phyloP scores from a whole-genome alignment of 1,140 invertebrate genomes.

The Listronotus oregonensis region DNA sequence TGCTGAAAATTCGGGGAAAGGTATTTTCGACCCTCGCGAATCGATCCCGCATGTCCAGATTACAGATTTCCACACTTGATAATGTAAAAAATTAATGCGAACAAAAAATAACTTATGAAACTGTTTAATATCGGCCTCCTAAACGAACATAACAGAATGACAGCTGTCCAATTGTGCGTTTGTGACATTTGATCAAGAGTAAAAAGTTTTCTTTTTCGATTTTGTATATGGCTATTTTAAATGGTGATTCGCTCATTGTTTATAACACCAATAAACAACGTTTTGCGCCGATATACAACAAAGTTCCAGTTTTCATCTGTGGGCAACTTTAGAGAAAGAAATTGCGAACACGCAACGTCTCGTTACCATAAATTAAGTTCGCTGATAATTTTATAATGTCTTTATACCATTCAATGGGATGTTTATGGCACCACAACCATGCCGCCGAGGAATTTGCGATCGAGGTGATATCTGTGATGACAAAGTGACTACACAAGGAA shows the following conservation, averaged over 20 bases:
- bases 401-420: conserved; percentile 32
- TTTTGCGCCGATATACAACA: conserved; percentile 19
- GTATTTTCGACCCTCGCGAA: too few species aligned
- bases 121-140: too few species aligned
- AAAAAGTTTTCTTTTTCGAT: too few species aligned
- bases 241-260: background rate
- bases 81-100: too few species aligned
- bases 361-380: conserved; percentile 37
- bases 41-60: too few species aligned
- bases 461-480: conserved; percentile 11
- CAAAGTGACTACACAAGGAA: background rate
- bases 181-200: too few species aligned
- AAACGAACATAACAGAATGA: too few species aligned
- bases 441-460: conserved; percentile 19
- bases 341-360: conserved; percentile 27
- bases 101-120: too few species aligned
- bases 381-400: conserved; percentile 39
- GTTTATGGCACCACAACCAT: conserved; percentile 27
- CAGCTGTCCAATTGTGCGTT: too few species aligned
- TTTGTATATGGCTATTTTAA: too few species aligned
- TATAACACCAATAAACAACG: conserved; percentile 7
- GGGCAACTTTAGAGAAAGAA: conserved; percentile 20
- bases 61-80: too few species aligned
- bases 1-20: too few species aligned
- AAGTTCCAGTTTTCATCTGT: conserved; percentile 24